These are phyloP conservation scores for Actinia equina DNA, from an alignment of 64 coral and sea anemone species.

Conservation along the genomic window DNA sequence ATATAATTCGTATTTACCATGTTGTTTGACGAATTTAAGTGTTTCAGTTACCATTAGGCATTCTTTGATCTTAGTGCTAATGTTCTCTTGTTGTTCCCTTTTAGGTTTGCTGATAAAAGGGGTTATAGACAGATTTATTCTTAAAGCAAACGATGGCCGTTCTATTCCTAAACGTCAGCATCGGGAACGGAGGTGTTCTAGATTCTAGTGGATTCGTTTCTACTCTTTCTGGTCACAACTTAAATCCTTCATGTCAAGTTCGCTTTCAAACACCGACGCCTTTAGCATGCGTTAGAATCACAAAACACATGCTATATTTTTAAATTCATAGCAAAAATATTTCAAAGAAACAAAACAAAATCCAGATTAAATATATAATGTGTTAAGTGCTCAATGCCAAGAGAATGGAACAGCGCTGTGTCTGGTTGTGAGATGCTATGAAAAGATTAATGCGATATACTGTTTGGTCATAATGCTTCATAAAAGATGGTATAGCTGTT, in stretches of 20 bases:
- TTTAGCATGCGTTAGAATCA: neutral
- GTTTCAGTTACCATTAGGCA: neutral
- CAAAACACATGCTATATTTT: neutral
- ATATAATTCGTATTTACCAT: neutral
- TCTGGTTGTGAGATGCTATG: neutral
- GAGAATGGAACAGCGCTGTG: neutral
- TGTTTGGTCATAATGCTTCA: neutral
- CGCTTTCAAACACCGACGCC: neutral
- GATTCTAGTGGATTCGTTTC: neutral
- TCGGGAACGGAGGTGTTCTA: neutral
- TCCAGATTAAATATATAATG: constrained; percentile 1
- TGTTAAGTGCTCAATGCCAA: neutral
- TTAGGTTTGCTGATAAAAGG: neutral
- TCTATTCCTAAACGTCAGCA: neutral
- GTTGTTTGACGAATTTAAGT: neutral
- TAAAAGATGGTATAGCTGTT: neutral
- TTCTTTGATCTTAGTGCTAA: neutral
- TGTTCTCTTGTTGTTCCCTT: neutral
- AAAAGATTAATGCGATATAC: neutral
- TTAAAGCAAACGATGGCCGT: neutral
- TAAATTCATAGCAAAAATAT: neutral
- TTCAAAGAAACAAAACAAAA: neutral
- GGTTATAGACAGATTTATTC: neutral
- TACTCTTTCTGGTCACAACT: neutral
- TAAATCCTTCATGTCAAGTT: neutral